Base-by-base conservation (phyloP, 1,140 invertebrate species). In the Brachionus angularis region DNA sequence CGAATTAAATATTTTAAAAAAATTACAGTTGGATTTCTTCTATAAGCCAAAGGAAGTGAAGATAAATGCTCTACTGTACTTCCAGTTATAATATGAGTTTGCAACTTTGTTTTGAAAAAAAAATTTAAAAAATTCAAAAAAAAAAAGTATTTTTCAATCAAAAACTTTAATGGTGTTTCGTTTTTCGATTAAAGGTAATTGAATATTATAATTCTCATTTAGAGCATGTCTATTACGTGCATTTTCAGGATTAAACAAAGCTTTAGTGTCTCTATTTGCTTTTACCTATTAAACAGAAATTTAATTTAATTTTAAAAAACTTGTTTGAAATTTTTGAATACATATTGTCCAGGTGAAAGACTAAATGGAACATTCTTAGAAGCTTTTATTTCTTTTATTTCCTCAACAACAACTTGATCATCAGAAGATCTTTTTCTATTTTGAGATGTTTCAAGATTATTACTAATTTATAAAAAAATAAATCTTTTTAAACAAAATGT, bases 151-250 rank as follows among this genome's bases (percentile, higher is more conserved):
- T 2, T 62, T 21, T 16, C 31, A n/a, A n/a, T 33, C 10, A 25
- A 71, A 72, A 72, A 80, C 78, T 73, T 75, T 77, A 0, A 71
- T 21, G 31, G 74, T 34, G 71, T 55, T 74, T 23, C 73, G 73
- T 67, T 79, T 75, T 39, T 74, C 75, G 31, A 81, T 80, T 8
- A 80, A 73, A 25, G 80, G 80, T 8, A 82, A 73, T 71, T 79
- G 78, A 39, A 82, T 77, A 14, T 78, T 78, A 76, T 78, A 82
- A 47, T 75, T 78, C 21, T 80, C 78, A 58, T 78, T 75, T 62
- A 82, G 61, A 4, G 78, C 74, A 23, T 75, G 69, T 62, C 80
- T 67, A 71, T 80, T 81, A 47, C 75, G 64, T 62, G 75, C 61
- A 73, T 78, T 81, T 33, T 79, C 73, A 1, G 80, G 80, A 73